These are phyloP conservation scores for Dicrurus megarhynchus DNA, from an alignment of 2,113 vertebrate genomes.

Conservation along the genomic window DNA sequence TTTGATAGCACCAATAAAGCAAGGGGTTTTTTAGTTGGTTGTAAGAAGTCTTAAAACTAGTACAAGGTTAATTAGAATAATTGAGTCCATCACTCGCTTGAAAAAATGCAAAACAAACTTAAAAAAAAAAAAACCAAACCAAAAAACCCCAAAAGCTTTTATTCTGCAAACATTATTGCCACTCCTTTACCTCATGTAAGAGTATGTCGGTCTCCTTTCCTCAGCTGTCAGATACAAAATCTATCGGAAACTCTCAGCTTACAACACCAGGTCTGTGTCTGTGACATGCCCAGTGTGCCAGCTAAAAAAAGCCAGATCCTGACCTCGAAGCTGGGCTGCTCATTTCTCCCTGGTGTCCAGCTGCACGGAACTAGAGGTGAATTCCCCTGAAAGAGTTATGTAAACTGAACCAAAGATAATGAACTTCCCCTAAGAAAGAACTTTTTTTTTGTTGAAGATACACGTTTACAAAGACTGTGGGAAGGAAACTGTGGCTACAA, in stretches of 20 bases:
- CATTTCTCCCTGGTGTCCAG: neutral
- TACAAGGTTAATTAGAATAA: neutral
- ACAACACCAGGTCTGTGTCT: neutral
- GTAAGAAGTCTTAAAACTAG: neutral
- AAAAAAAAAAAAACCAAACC: neutral
- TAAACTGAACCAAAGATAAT: neutral
- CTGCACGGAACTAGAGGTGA: neutral
- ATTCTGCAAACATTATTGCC: neutral
- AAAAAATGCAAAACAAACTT: neutral
- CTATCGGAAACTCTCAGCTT: neutral
- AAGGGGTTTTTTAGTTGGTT: neutral
- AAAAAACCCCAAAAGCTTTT: neutral
- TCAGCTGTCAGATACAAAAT: neutral
- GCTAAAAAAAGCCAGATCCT: neutral
- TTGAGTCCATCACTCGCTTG: neutral
- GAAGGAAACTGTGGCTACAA: neutral
- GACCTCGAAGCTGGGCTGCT: neutral
- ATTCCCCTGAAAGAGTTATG: neutral
- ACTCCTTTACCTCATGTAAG: neutral
- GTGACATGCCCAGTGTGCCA: neutral
- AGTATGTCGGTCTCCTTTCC: neutral
- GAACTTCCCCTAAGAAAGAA: neutral
- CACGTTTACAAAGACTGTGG: neutral
- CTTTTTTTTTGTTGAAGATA: neutral
- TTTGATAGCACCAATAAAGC: neutral